phyloP scores from a whole-genome alignment of 2,888 invertebrate species.

The Pristionchus maxplancki region DNA sequence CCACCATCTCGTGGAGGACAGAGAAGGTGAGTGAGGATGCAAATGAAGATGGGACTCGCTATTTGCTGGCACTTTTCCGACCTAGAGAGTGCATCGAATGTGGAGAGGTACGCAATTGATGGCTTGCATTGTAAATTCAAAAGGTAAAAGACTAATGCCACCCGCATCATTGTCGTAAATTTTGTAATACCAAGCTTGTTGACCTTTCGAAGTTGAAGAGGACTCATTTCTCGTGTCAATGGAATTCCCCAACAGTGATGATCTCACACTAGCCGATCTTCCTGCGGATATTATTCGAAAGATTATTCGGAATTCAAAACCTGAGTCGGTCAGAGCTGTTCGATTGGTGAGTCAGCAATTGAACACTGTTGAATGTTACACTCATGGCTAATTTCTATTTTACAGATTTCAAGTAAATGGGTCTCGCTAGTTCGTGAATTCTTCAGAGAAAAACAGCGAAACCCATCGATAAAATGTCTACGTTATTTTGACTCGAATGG shows the following conservation, averaged over 20 bases:
- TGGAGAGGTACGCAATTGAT: too few species aligned
- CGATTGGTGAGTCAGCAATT: not conserved
- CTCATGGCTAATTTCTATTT: not conserved
- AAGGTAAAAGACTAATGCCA: too few species aligned
- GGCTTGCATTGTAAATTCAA: too few species aligned
- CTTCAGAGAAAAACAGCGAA: not conserved
- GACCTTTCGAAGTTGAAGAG: too few species aligned
- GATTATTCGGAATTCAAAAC: not conserved
- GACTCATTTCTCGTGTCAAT: too few species aligned
- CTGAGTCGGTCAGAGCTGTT: not conserved
- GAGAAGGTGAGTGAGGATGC: not conserved
- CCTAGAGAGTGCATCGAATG: too few species aligned
- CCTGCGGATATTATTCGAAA: not conserved
- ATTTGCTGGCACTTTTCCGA: too few species aligned
- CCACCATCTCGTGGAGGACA: not conserved
- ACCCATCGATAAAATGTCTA: not conserved
- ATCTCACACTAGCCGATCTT: not conserved
- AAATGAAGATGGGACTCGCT: too few species aligned
- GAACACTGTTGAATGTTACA: not conserved
- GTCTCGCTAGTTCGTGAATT: not conserved
- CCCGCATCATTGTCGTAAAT: too few species aligned
- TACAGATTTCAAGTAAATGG: not conserved
- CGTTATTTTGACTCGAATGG: not conserved
- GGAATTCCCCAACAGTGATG: too few species aligned
- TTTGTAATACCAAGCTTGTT: too few species aligned